Evolutionary conservation across 1,140 invertebrate species (phyloP), one percentile per base, ranked within the genome.

Genomic region (Hypothenemus hampei): DNA sequence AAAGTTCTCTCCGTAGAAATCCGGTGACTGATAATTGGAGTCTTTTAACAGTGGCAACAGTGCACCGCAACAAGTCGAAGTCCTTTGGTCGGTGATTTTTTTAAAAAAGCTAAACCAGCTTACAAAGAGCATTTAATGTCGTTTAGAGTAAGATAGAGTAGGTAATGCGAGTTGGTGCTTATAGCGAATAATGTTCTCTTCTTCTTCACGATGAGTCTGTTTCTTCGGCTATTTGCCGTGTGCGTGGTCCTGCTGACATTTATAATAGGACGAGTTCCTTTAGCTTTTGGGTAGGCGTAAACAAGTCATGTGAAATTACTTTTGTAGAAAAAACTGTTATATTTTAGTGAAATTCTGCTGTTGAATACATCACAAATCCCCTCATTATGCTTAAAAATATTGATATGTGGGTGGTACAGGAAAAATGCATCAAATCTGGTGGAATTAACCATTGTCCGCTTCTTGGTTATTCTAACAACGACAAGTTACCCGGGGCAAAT

Each of bases 401-500:
- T n/a, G n/a, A n/a, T n/a, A n/a, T n/a, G n/a, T n/a, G n/a, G n/a
- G n/a, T n/a, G n/a, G n/a, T n/a, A n/a, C n/a, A n/a, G n/a, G n/a
- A n/a, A n/a, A n/a, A n/a, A n/a, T n/a, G n/a, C n/a, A n/a, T n/a
- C n/a, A n/a, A n/a, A n/a, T n/a, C n/a, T n/a, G n/a, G 46, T 36
- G 10, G 22, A 50, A 50, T 50, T 50, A 19, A 29, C 48, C 13
- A 16, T 22, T 20, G 22, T n/a, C 15, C 48, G 13, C 35, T 23
- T 24, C 10, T 50, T 26, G 4, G 4, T 15, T 50, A 40, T 50
- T 40, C 48, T 16, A 37, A 50, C 50, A n/a, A n/a, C n/a, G n/a
- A n/a, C n/a, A 53, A 53, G 50, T 53, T 53, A 37, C 26, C 16
- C 16, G 22, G 18, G 50, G 50, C 39, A 53, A 44, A 53, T 53